Conservation (phyloP, 2,888 invertebrate genomes). For the Mechanitis mazaeus region DNA sequence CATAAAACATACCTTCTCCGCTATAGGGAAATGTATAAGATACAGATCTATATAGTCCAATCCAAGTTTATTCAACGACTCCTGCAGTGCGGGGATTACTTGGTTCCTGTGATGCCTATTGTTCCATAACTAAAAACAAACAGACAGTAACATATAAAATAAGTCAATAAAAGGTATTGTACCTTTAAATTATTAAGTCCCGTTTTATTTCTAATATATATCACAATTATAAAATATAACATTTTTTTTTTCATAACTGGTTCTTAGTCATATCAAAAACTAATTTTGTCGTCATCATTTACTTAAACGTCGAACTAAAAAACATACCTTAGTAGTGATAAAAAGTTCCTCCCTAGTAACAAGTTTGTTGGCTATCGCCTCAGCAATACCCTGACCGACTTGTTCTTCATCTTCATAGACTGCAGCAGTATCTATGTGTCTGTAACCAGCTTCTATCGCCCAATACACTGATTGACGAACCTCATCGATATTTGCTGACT, state of each 20-base stretch:
- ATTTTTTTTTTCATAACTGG: too few species aligned
- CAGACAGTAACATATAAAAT: not conserved
- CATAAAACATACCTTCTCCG: slow-evolving; percentile 44
- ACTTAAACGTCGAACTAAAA: too few species aligned
- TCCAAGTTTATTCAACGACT: slow-evolving; percentile 49
- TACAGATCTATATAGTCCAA: slow-evolving; percentile 60
- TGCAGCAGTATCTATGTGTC: slow-evolving; percentile 80
- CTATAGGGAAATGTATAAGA: slow-evolving; percentile 57
- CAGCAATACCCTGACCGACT: slow-evolving; percentile 74
- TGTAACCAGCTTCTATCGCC: slow-evolving; percentile 79
- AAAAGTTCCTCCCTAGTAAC: slow-evolving; percentile 75
- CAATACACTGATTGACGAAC: slow-evolving; percentile 59
- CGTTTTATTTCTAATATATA: not conserved
- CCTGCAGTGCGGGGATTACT: slow-evolving; percentile 54
- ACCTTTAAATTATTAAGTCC: too few species aligned
- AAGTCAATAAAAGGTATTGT: too few species aligned
- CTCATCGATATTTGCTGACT: slow-evolving; percentile 44
- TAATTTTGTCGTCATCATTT: too few species aligned
- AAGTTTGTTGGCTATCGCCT: slow-evolving; percentile 67
- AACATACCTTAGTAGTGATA: slow-evolving; percentile 72
- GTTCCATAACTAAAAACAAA: slow-evolving; percentile 53
- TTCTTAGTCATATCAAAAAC: too few species aligned
- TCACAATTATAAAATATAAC: too few species aligned
- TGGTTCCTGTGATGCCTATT: slow-evolving; percentile 51
- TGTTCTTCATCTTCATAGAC: slow-evolving; percentile 75